Conservation (phyloP, 2,797 vertebrate genomes). For the Fistularia tabacaria region DNA sequence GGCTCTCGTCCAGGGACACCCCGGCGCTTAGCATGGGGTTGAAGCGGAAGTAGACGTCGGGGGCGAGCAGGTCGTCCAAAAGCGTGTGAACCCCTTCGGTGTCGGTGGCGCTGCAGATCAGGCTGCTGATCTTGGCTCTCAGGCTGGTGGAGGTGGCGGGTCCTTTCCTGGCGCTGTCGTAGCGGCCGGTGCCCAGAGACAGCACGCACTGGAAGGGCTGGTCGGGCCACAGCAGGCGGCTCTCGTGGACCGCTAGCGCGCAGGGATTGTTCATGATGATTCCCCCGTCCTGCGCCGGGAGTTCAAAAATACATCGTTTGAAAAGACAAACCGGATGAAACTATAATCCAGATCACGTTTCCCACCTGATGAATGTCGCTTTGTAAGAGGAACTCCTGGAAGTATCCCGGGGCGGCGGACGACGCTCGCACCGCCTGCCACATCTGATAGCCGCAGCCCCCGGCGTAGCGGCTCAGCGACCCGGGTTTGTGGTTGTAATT, state of each 20-base stretch:
- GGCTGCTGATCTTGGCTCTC: conserved; percentile 74
- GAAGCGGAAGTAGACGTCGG: conserved; percentile 76
- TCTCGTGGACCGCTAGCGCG: conserved; percentile 75
- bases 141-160: conserved; percentile 75
- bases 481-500: conserved; percentile 77
- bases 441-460: conserved; percentile 67
- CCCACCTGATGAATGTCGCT: conserved; percentile 78
- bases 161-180: conserved; percentile 65
- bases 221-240: conserved; percentile 73
- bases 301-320: background rate
- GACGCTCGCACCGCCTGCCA: conserved; percentile 77
- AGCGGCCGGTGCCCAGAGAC: conserved; percentile 75
- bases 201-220: conserved; percentile 76
- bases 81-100: conserved; percentile 78
- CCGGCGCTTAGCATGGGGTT: conserved; percentile 73
- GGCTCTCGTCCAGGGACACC: conserved; percentile 75
- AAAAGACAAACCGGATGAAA: no score
- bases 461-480: conserved; percentile 68
- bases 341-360: background rate
- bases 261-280: conserved; percentile 77
- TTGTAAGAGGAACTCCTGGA: conserved; percentile 72
- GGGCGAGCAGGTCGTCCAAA: conserved; percentile 71
- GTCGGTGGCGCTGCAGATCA: conserved; percentile 77
- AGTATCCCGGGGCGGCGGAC: conserved; percentile 78
- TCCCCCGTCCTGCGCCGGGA: conserved; percentile 66